Base-by-base conservation (phyloP, 1,140 invertebrate species). In the Rhagoletis zephyria region DNA sequence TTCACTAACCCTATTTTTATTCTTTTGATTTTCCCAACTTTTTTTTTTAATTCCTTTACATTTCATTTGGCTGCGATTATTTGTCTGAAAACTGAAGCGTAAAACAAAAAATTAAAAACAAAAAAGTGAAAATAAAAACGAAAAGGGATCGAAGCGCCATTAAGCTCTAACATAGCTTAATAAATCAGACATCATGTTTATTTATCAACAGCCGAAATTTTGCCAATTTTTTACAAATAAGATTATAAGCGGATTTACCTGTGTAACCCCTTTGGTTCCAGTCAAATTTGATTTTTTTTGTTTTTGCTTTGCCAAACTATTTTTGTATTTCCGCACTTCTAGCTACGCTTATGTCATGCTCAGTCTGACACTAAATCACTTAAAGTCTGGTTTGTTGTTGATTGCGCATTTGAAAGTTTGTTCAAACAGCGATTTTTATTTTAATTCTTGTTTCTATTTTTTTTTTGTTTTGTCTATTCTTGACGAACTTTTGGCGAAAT, bases 281-380 rank as follows among this genome's bases (percentile, higher is more conserved):
- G 42, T 48, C 51, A 56, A 30, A 30, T 30, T 30, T 67, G 40
- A 16, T 14, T 74, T 45, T 74, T 48, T 30, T 30, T 30, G 30
- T 30, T 30, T 30, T 30, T 30, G 30, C 30, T 30, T 30, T 40
- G 4, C 42, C 40, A 40, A 12, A 19, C 19, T 81, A 59, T 19
- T 19, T 56, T 81, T 30, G 6, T 12, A 19, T 81, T 81, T 81
- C 48, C 48, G 74, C 48, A 56, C 48, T 19, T 56, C 30, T 48
- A n/a, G n/a, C 74, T 9, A 56, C 0, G 74, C 45, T 81, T 81
- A 56, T 81, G 74, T 81, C 74, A 81, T 81, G 48, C 48, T 59
- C 6, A 56, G 48, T 56, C 48, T 81, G 48, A 48, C 48, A 14
- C 19, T 56, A 81, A 19, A 48, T 10, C 3, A 48, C 74, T 81